Conservation (phyloP, 2,797 vertebrate genomes). For the Neopelma chrysocephalum region DNA sequence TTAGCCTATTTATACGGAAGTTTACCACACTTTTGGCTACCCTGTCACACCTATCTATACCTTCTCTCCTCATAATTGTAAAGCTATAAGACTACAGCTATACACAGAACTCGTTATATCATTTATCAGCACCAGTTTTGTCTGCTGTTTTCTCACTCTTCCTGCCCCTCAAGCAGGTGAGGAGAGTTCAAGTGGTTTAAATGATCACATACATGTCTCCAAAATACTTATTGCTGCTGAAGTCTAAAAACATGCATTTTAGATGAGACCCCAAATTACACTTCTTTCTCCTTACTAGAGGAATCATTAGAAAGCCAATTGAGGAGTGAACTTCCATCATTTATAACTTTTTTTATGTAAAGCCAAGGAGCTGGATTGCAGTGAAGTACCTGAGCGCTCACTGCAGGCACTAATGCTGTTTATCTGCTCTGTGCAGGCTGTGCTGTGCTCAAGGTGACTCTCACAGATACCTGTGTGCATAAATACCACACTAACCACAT, state of each 20-base stretch:
- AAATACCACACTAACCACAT: neutral
- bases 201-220: neutral
- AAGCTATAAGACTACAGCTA: neutral
- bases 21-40: neutral
- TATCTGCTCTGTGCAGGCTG: constrained; percentile 1
- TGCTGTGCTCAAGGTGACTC: neutral
- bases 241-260: neutral
- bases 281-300: neutral
- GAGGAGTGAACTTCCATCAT: neutral
- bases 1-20: neutral
- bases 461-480: neutral
- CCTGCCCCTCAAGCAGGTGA: neutral
- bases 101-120: neutral
- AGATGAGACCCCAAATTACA: neutral
- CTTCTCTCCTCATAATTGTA: neutral
- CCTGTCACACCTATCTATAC: neutral
- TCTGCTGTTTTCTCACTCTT: neutral
- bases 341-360: neutral
- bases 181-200: neutral
- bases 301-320: neutral
- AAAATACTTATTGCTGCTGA: neutral
- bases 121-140: neutral
- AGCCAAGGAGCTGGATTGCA: neutral
- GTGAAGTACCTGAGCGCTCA: neutral
- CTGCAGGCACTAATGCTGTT: neutral